These are phyloP conservation scores for Bubo scandiacus DNA, from an alignment of 2,113 vertebrate species.

Conservation along the genomic window DNA sequence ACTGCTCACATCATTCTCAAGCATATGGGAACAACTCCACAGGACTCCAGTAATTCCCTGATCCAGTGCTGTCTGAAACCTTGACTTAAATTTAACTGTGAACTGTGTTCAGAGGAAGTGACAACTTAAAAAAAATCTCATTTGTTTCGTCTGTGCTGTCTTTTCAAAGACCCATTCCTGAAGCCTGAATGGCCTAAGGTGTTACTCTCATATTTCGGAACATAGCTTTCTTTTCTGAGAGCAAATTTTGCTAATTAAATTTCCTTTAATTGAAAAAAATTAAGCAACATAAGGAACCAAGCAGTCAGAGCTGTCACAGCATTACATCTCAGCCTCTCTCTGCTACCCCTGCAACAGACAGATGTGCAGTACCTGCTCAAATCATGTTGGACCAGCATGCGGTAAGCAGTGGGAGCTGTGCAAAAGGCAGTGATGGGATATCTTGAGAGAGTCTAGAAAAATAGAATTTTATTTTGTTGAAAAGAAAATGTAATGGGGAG, in stretches of 20 bases:
- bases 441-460: conserved; percentile 75
- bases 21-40: background rate
- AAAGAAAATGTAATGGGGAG: background rate
- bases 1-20: background rate
- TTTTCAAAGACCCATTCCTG: background rate
- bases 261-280: background rate
- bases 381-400: conserved; percentile 77
- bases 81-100: background rate
- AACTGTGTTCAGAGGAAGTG: background rate
- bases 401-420: conserved; percentile 78
- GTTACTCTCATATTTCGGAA: background rate
- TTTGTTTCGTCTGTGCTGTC: background rate
- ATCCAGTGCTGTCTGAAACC: background rate
- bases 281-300: background rate
- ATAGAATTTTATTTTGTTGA: background rate
- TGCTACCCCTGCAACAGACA: background rate
- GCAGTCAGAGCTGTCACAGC: background rate
- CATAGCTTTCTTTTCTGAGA: background rate
- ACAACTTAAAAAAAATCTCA: background rate
- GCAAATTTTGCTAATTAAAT: background rate
- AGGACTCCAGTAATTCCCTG: background rate
- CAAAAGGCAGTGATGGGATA: conserved; percentile 81
- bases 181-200: background rate
- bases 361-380: conserved; percentile 70
- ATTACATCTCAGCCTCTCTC: background rate